Evolutionary conservation across 2,113 vertebrate species (phyloP).

Genomic region (Clarias batrachus): DNA sequence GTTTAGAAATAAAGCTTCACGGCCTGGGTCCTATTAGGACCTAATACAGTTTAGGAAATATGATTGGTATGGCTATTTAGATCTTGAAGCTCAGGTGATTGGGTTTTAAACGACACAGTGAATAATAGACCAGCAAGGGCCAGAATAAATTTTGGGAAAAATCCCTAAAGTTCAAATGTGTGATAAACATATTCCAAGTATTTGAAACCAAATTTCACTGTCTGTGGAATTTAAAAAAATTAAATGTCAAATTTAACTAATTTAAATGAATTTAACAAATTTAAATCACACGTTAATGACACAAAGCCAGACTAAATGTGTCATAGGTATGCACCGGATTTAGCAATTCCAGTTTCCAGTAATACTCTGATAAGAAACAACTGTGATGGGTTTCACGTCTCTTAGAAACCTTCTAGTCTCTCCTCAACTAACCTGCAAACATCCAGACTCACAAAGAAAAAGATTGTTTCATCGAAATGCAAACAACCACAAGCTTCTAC

Average conservation of each 20-base stretch:
- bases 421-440: conserved; percentile 49
- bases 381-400: background rate
- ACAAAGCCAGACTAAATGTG: background rate
- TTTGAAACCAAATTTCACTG: background rate
- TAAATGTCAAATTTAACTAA: background rate
- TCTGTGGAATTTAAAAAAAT: background rate
- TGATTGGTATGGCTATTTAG: background rate
- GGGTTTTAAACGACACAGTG: background rate
- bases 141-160: background rate
- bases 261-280: no score
- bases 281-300: background rate
- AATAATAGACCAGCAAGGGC: background rate
- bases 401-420: conserved; percentile 35
- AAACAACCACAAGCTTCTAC: conserved; percentile 10
- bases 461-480: conserved; percentile 48
- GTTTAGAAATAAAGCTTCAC: no score
- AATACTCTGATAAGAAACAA: background rate
- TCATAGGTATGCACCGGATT: background rate
- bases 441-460: conserved; percentile 50
- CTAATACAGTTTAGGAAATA: background rate
- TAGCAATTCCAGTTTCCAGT: background rate
- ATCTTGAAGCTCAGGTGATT: background rate
- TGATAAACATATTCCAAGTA: background rate
- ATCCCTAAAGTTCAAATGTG: background rate
- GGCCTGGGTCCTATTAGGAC: background rate